Evolutionary conservation across 2,888 invertebrate species (phyloP).

Genomic region (Dolomedes plantarius): DNA sequence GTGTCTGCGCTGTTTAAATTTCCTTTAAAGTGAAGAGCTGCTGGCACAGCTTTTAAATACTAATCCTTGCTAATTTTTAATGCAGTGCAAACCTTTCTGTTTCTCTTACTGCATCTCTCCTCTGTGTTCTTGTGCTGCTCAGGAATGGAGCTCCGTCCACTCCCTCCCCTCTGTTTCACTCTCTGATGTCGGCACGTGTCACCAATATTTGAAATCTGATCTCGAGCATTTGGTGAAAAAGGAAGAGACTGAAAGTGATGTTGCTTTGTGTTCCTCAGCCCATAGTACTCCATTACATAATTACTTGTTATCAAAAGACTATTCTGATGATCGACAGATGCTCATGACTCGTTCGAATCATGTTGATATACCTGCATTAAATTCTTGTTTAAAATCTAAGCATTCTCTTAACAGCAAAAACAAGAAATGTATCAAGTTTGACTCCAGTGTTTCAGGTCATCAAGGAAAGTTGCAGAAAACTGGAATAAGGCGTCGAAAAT

Average conservation of each 20-base stretch:
- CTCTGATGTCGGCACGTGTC: conserved; percentile 35
- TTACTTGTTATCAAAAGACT: conserved; percentile 42
- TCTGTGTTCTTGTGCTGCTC: conserved; percentile 70
- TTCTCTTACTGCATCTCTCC: conserved; percentile 45
- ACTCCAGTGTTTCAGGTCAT: conserved; percentile 34
- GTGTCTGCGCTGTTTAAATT: no score
- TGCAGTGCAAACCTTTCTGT: conserved; percentile 20
- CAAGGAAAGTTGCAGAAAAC: conserved; percentile 7
- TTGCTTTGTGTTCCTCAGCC: conserved; percentile 54
- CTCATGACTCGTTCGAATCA: conserved; percentile 29
- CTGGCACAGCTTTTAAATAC: conserved; percentile 19
- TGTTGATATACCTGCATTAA: conserved; percentile 32
- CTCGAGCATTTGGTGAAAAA: conserved; percentile 40
- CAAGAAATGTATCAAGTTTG: conserved; percentile 67
- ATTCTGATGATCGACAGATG: conserved; percentile 41
- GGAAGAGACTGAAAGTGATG: conserved; percentile 65
- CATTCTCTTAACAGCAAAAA: conserved; percentile 23
- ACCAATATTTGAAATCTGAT: conserved; percentile 38
- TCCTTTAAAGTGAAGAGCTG: not conserved
- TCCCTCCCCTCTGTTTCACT: conserved; percentile 62
- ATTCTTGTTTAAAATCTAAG: conserved; percentile 59
- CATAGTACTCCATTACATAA: conserved; percentile 65
- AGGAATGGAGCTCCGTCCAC: conserved; percentile 67
- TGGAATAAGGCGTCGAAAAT: conserved; percentile 47
- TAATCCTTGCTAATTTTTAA: conserved; percentile 25